A percentile compares a stretch with the other conserved stretches of the same genome.
Conservation (phyloP, 2,888 invertebrate genomes). For the Sinohyriopsis cumingii region DNA sequence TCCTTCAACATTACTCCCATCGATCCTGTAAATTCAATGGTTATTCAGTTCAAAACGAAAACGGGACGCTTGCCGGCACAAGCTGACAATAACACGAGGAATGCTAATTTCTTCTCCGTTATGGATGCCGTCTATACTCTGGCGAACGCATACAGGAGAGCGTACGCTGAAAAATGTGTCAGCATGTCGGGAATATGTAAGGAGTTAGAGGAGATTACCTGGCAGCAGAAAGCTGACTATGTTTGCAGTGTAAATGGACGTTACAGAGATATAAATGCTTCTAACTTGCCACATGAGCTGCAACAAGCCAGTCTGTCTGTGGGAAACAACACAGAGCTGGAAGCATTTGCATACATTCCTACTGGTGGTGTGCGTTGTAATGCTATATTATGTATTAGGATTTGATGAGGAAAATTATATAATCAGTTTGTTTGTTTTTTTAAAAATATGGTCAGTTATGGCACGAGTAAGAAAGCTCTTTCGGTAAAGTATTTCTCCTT, state of each 20-base stretch:
- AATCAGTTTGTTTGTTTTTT: too few relatives aligned
- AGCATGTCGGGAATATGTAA: constrained; percentile 1
- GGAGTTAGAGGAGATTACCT: constrained; percentile 3
- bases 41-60: background rate
- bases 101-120: background rate
- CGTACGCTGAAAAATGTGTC: background rate
- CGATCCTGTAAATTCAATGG: background rate
- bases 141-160: constrained; percentile 29
- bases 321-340: too few relatives aligned
- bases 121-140: constrained; percentile 49
- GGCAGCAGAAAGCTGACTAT: background rate
- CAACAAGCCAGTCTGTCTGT: too few relatives aligned
- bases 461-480: too few relatives aligned
- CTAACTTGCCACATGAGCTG: too few relatives aligned
- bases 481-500: too few relatives aligned
- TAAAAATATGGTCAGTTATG: too few relatives aligned
- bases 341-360: too few relatives aligned
- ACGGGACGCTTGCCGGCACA: background rate
- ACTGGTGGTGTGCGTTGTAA: too few relatives aligned
- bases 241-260: background rate
- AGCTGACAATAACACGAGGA: background rate
- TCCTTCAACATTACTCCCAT: background rate
- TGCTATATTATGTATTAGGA: too few relatives aligned
- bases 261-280: background rate
- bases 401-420: too few relatives aligned